Evolutionary conservation across 2,888 invertebrate species (phyloP).

Genomic region (Pammene aurita): DNA sequence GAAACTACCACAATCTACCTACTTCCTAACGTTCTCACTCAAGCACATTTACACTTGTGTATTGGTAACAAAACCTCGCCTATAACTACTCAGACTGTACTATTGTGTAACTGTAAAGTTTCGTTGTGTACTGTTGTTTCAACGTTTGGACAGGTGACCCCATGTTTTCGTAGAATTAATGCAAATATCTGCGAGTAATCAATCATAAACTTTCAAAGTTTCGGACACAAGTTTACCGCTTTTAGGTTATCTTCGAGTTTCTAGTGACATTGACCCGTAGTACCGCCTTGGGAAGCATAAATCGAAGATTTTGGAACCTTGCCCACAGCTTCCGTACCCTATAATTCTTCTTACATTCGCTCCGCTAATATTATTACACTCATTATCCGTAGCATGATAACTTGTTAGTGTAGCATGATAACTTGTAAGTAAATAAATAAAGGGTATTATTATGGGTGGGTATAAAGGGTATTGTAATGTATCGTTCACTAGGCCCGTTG

Average conservation of each 20-base stretch:
- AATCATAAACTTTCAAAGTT: too few relatives aligned
- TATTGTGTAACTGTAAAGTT: too few relatives aligned
- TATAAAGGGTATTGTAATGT: background rate
- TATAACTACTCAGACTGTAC: too few relatives aligned
- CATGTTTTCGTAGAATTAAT: too few relatives aligned
- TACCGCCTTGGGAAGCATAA: constrained; percentile 38
- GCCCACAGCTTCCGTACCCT: constrained; percentile 50
- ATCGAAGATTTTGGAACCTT: constrained; percentile 50
- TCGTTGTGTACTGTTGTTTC: too few relatives aligned
- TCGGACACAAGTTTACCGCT: background rate
- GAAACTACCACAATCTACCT: too few relatives aligned
- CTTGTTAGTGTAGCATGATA: constrained; percentile 18
- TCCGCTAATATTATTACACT: constrained; percentile 42
- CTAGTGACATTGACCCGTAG: constrained; percentile 3
- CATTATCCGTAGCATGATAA: constrained; percentile 34
- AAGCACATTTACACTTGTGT: too few relatives aligned
- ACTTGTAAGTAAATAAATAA: constrained; percentile 37
- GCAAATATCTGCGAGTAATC: too few relatives aligned
- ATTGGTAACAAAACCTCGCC: too few relatives aligned
- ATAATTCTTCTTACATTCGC: constrained; percentile 47
- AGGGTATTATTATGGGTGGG: background rate
- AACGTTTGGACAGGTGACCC: too few relatives aligned
- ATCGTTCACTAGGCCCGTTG: background rate
- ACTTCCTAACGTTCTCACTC: too few relatives aligned
- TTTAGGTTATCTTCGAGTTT: background rate